These are phyloP conservation scores for Adineta ricciae DNA, from an alignment of 2,888 invertebrate species.

Conservation along the genomic window DNA sequence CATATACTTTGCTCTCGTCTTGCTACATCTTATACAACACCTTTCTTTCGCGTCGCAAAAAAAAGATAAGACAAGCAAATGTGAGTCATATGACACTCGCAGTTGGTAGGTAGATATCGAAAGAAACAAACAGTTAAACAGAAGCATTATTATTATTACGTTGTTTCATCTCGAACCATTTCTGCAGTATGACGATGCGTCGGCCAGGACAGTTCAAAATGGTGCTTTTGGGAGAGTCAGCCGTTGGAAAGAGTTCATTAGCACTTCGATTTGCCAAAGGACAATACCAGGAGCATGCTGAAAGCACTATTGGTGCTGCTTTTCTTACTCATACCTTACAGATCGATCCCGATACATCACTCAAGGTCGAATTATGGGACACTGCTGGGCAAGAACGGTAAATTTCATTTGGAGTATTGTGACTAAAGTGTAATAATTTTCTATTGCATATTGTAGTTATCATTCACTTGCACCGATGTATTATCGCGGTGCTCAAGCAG, in stretches of 20 bases:
- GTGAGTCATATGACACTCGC: neutral
- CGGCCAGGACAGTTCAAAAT: conserved; percentile 66
- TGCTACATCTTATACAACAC: too few relatives aligned
- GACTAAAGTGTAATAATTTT: neutral
- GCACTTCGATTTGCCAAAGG: conserved; percentile 98
- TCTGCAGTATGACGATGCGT: neutral
- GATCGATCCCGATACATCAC: conserved; percentile 83
- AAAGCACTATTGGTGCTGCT: conserved; percentile 91
- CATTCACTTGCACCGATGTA: conserved; percentile 99
- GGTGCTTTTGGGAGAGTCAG: conserved; percentile 93
- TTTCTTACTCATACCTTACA: conserved; percentile 99
- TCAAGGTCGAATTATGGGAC: conserved; percentile 99
- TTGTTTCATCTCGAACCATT: neutral
- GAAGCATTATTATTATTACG: neutral
- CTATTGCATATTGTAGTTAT: conserved; percentile 55
- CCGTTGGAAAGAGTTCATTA: conserved; percentile 96
- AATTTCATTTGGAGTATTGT: neutral
- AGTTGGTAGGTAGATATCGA: neutral
- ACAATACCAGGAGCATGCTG: conserved; percentile 99
- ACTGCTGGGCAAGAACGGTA: conserved; percentile 85
- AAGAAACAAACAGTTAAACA: neutral
- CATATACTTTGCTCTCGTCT: neutral
- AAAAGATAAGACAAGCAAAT: neutral
- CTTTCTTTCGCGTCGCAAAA: neutral
- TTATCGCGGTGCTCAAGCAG: conserved; percentile 64